Base-by-base conservation (phyloP, 2,113 vertebrate species). In the Polyodon spathula region DNA sequence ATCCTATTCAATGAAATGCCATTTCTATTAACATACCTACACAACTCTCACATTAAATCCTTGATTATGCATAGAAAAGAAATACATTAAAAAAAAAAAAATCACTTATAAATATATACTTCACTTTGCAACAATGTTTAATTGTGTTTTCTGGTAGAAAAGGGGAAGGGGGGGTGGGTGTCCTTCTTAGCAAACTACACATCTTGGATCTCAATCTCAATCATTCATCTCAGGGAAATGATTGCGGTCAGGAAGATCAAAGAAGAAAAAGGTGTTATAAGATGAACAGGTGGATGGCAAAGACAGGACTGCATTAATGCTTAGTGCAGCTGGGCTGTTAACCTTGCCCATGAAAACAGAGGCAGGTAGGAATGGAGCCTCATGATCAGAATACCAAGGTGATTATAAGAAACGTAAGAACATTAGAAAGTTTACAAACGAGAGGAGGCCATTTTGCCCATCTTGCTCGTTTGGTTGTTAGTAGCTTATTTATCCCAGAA, bases 221-320 rank as follows among this genome's bases (percentile, higher is more conserved):
- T 61, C 59, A 61, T 37, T 66, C 64, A 51, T 66, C 17, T 40
- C 2, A 15, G 40, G 59, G 43, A 65, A 65, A 60, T 55, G 53
- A 65, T 55, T 60, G 58, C 17, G 63, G 40, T 60, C 51, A 60
- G 38, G 44, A 12, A 50, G 64, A 66, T 66, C 58, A 66, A 66
- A 66, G 64, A 56, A 17, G 53, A 10, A 39, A 40, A 54, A 61
- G 59, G 64, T 66, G 64, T 66, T 37, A 8, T 11, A 17, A 15
- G 44, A 52, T 1, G 43, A 10, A 17, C 6, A 6, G 39, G 42
- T 10, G 27, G 43, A 65, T 44, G 63, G 50, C 56, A 54, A 54
- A 59, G 56, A 50, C 57, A 16, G 63, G 57, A 56, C 40, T 48
- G 43, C 56, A 11, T 0, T 54, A 52, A 64, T 37, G 50, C 40